Conservation (phyloP, 2,113 vertebrate species). For the Esox niger region DNA sequence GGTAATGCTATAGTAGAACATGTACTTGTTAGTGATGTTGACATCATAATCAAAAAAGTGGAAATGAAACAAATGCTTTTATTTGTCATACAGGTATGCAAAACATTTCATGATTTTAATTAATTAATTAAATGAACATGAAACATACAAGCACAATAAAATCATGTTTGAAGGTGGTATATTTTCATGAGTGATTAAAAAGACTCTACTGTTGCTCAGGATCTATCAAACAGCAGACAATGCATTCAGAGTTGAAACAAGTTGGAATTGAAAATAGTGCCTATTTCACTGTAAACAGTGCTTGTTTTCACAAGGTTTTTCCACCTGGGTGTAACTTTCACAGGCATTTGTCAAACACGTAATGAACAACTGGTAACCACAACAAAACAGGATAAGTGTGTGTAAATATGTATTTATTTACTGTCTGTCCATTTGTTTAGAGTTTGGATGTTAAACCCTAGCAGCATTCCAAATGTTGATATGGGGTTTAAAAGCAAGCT, state of each 20-base stretch:
- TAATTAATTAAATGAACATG: not conserved
- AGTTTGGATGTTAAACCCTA: not conserved
- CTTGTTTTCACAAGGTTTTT: conserved; percentile 61
- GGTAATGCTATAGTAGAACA: too few species aligned
- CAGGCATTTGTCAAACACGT: conserved; percentile 55
- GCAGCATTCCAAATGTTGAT: conserved; percentile 15
- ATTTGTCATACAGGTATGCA: not conserved
- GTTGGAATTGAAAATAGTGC: conserved; percentile 31
- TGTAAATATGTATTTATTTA: conserved; percentile 25
- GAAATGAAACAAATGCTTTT: not conserved
- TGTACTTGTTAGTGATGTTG: too few species aligned
- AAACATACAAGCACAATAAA: not conserved
- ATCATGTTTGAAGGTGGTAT: not conserved
- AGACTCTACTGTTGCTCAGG: conserved; percentile 16
- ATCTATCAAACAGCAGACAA: conserved; percentile 31
- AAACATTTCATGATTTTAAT: conserved; percentile 16
- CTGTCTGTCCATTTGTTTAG: not conserved
- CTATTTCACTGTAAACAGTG: conserved; percentile 42
- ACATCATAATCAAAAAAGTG: not conserved
- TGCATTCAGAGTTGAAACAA: conserved; percentile 47
- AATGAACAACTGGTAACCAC: conserved; percentile 57
- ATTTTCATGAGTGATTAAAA: conserved; percentile 29
- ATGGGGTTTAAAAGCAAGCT: not conserved
- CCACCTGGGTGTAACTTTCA: conserved; percentile 59
- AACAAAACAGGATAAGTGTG: conserved; percentile 3